phyloP scores from a whole-genome alignment of 2,888 invertebrate species.

The Spatulosminthurus flaviceps region DNA sequence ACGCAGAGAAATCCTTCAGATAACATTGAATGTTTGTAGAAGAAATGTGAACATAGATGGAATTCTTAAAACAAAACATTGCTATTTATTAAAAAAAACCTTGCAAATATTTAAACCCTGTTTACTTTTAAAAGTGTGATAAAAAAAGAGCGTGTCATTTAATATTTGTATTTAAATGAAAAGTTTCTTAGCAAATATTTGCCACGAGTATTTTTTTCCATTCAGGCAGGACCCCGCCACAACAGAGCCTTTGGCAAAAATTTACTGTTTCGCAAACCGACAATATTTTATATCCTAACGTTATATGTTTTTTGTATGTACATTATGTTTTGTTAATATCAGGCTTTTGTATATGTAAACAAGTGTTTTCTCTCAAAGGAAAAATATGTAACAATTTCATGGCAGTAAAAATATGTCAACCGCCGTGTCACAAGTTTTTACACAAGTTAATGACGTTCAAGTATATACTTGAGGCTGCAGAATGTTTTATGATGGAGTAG shows the following conservation, averaged over 20 bases:
- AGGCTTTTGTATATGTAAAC: too few relatives aligned
- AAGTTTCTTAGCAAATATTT: not conserved
- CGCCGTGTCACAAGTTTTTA: too few relatives aligned
- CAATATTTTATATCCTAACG: too few relatives aligned
- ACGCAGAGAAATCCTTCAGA: not conserved
- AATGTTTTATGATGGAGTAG: too few relatives aligned
- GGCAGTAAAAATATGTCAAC: too few relatives aligned
- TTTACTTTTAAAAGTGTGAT: slow-evolving; percentile 14
- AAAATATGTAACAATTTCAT: too few relatives aligned
- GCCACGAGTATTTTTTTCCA: not conserved
- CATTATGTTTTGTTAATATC: too few relatives aligned
- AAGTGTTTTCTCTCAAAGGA: too few relatives aligned
- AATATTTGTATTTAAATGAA: not conserved
- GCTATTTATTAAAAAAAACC: slow-evolving; percentile 7
- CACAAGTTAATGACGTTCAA: too few relatives aligned
- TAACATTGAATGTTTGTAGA: not conserved
- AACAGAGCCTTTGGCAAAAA: not conserved
- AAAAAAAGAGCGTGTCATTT: not conserved
- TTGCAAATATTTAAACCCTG: slow-evolving; percentile 11
- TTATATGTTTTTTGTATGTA: too few relatives aligned
- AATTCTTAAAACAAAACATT: not conserved
- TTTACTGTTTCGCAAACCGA: not conserved
- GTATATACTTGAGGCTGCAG: too few relatives aligned
- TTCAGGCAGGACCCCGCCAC: not conserved
- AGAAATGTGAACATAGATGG: not conserved